Evolutionary conservation across 2,113 vertebrate genomes (phyloP).

Genomic region (Fukomys damarensis): DNA sequence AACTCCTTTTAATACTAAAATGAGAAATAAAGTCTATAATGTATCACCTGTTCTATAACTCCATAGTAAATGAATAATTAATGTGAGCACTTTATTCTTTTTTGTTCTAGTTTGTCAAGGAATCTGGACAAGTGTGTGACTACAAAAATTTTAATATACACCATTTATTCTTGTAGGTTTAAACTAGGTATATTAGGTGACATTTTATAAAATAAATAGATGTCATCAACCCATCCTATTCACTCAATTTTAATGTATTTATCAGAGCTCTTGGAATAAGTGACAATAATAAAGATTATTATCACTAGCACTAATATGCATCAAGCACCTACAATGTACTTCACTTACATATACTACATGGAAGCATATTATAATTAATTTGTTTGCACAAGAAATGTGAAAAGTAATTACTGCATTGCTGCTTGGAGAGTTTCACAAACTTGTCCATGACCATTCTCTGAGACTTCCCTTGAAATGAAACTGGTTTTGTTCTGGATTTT

Average conservation of each 20-base stretch:
- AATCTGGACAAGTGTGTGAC: not conserved
- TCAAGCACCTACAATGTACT: not conserved
- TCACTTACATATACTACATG: not conserved
- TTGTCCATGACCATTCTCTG: not conserved
- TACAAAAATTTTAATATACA: not conserved
- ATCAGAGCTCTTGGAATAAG: not conserved
- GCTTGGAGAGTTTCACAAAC: not conserved
- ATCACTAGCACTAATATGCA: not conserved
- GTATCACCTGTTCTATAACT: not conserved
- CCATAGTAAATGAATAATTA: not conserved
- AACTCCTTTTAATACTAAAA: constrained; percentile 12
- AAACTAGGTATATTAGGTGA: not conserved
- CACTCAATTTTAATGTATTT: not conserved
- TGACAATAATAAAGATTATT: not conserved
- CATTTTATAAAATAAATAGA: not conserved
- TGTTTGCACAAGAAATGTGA: not conserved
- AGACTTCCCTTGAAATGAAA: not conserved
- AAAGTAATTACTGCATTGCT: not conserved
- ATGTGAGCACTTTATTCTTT: not conserved
- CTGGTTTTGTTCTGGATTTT: not conserved
- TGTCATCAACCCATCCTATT: not conserved
- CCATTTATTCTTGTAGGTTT: not conserved
- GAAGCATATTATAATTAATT: not conserved
- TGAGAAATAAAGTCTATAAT: not conserved
- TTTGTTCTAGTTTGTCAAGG: not conserved